These are phyloP conservation scores for Saccopteryx leptura DNA, from an alignment of 2,113 vertebrate species.

Conservation along the genomic window DNA sequence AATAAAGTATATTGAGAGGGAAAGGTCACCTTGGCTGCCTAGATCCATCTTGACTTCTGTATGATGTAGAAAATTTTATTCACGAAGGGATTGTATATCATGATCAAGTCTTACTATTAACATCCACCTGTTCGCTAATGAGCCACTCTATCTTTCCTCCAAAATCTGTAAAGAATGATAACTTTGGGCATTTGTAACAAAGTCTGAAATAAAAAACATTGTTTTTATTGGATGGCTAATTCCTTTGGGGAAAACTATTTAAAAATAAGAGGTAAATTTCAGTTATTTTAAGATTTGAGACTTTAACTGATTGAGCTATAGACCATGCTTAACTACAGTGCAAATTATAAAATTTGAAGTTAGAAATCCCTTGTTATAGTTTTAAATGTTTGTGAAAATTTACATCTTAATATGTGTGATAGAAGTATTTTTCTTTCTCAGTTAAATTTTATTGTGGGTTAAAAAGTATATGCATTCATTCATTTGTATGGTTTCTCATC, in stretches of 20 bases:
- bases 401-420: neutral
- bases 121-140: neutral
- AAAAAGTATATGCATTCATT: neutral
- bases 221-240: conserved; percentile 35
- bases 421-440: conserved; percentile 16
- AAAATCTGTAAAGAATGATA: conserved; percentile 50
- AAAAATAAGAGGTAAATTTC: conserved; percentile 14
- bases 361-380: conserved; percentile 16
- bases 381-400: conserved; percentile 17
- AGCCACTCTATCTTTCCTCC: neutral
- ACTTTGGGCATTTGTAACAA: conserved; percentile 20
- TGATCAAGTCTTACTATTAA: conserved; percentile 34
- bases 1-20: neutral
- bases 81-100: neutral
- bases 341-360: conserved; percentile 2
- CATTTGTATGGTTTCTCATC: neutral
- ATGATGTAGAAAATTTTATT: conserved; percentile 30
- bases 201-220: conserved; percentile 25
- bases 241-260: neutral
- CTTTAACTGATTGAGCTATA: neutral
- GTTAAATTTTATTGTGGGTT: conserved; percentile 45
- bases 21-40: neutral
- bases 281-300: conserved; percentile 54
- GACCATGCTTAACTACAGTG: conserved; percentile 20
- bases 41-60: conserved; percentile 22